A percentile compares a stretch with the other conserved stretches of the same genome.
Evolutionary conservation across 2,888 invertebrate species (phyloP).

Genomic region (Pogonocherus hispidulus): DNA sequence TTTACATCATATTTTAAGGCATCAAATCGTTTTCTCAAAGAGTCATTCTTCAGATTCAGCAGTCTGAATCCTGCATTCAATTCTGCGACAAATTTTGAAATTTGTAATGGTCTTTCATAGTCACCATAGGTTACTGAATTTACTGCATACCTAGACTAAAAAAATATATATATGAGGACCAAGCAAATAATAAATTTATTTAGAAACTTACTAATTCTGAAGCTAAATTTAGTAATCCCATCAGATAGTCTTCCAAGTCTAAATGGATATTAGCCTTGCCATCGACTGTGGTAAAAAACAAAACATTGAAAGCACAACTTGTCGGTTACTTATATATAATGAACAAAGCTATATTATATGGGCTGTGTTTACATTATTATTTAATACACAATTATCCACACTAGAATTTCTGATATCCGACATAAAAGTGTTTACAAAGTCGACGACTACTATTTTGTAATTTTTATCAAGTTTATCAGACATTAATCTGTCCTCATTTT

Average conservation of each 20-base stretch:
- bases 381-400: too few relatives aligned
- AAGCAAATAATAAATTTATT: constrained; percentile 9
- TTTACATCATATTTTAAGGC: constrained; percentile 92
- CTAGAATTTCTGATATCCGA: too few relatives aligned
- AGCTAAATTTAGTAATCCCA: constrained; percentile 85
- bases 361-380: too few relatives aligned
- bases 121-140: constrained; percentile 89
- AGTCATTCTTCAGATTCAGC: constrained; percentile 92
- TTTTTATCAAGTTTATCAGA: too few relatives aligned
- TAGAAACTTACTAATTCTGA: constrained; percentile 80
- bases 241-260: constrained; percentile 91
- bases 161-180: constrained; percentile 47
- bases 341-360: too few relatives aligned
- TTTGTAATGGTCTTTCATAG: constrained; percentile 84
- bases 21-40: constrained; percentile 88
- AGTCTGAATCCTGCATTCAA: constrained; percentile 91
- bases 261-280: constrained; percentile 86
- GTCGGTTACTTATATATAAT: too few relatives aligned
- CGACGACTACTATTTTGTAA: too few relatives aligned
- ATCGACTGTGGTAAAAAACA: constrained; percentile 82
- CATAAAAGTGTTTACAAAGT: too few relatives aligned
- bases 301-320: too few relatives aligned
- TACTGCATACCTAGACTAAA: constrained; percentile 83
- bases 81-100: constrained; percentile 88
- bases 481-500: too few relatives aligned